phyloP scores from a whole-genome alignment of 2,888 invertebrate species.

The Nematopogon swammerdamellus region DNA sequence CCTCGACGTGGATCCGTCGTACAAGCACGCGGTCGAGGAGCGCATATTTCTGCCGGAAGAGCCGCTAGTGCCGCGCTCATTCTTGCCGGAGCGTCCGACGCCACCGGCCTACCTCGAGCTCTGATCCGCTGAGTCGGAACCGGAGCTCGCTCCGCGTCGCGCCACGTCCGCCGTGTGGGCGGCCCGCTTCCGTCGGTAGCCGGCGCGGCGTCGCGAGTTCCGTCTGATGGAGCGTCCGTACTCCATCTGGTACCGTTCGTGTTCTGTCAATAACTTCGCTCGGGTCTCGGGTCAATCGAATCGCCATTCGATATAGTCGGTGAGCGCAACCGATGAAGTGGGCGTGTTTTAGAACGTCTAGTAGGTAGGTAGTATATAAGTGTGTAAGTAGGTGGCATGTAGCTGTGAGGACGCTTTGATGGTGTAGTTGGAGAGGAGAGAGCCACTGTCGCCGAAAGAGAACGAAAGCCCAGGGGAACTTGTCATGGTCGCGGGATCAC shows the following conservation, averaged over 20 bases:
- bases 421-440: too few relatives aligned
- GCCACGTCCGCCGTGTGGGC: not conserved
- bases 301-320: too few relatives aligned
- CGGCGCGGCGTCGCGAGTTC: not conserved
- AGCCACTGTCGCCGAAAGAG: too few relatives aligned
- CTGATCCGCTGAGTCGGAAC: constrained; percentile 51
- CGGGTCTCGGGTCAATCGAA: too few relatives aligned
- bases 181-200: not conserved
- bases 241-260: not conserved
- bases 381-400: too few relatives aligned
- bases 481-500: too few relatives aligned
- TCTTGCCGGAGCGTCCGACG: constrained; percentile 55
- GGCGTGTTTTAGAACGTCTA: too few relatives aligned
- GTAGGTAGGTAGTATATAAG: too few relatives aligned
- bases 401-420: too few relatives aligned
- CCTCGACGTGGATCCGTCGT: constrained; percentile 60
- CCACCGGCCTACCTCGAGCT: constrained; percentile 53
- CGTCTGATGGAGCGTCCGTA: too few relatives aligned
- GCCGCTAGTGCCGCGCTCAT: constrained; percentile 47
- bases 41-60: constrained; percentile 59
- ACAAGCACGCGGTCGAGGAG: constrained; percentile 61
- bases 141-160: constrained; percentile 29
- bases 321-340: too few relatives aligned
- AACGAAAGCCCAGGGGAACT: too few relatives aligned
- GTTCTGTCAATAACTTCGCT: not conserved